Evolutionary conservation across 2,888 invertebrate genomes (phyloP), one percentile per base, ranked within the genome.

Genomic region (Drosophila emarginata): DNA sequence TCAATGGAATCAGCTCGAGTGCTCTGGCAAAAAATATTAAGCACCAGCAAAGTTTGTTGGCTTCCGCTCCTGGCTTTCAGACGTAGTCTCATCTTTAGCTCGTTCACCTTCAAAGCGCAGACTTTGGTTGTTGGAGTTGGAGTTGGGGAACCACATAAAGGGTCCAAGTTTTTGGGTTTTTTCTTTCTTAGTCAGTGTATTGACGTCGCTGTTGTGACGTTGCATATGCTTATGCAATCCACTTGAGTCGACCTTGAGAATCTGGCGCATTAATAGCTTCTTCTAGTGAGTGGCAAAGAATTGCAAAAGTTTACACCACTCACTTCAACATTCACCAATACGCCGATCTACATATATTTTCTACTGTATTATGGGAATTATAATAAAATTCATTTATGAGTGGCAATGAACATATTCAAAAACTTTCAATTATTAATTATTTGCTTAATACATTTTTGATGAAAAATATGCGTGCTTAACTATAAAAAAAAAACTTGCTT

Each of bases 11-110:
- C 80, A 77, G 76, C 80, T 61, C 60, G 86, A 70, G 9, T 32
- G 45, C 58, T 72, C 77, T 79, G 59, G 58, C 32, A 59, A 58
- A 62, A 57, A 5, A 32, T 57, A 28, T 21, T 45, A 21, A 45
- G 21, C 45, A 26, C 45, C 51, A 60, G 52, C 64, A 65, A 68
- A 87, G 82, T 87, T 85, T 87, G 83, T 82, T 87, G 83, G 83
- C 86, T 82, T 79, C 76, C 76, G 73, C 62, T 68, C 65, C 72
- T 67, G 73, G 53, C 52, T 12, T 39, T 50, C 37, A 32, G 37
- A 21, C 50, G 36, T 36, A 58, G 59, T 52, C 40, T 32, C 15
- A 57, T 78, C 72, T 80, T 64, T 70, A 74, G 79, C 80, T 76
- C 50, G 87, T 76, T 83, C 76, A 87, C 82, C 82, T 83, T 83